Evolutionary conservation across 1,140 invertebrate genomes (phyloP).

Genomic region (Drosophila varians): DNA sequence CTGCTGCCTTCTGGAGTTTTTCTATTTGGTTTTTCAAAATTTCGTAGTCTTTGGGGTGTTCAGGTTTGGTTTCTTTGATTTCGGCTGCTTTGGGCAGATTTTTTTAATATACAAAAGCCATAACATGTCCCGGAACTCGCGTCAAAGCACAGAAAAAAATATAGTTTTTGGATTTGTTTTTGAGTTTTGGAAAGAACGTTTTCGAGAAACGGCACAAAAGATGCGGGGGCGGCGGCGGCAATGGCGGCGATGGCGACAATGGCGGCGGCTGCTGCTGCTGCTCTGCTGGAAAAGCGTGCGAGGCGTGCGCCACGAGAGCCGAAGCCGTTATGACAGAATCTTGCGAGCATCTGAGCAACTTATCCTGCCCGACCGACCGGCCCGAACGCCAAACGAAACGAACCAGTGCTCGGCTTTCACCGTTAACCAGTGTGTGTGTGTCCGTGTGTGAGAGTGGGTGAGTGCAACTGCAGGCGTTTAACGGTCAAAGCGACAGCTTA

Average conservation of each 20-base stretch:
- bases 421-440: not conserved
- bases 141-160: slow-evolving; percentile 23
- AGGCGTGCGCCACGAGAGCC: slow-evolving; percentile 78
- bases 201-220: slow-evolving; percentile 5
- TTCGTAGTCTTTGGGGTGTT: not conserved
- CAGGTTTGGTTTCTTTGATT: slow-evolving; percentile 1
- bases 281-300: slow-evolving; percentile 44
- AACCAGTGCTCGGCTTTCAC: slow-evolving; percentile 6
- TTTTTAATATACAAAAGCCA: not conserved
- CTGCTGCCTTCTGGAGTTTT: not conserved
- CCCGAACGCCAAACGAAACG: slow-evolving; percentile 8
- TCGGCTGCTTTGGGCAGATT: not conserved
- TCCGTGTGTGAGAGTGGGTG: not conserved
- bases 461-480: slow-evolving; percentile 66
- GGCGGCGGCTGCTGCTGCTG: slow-evolving; percentile 14
- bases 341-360: slow-evolving; percentile 73
- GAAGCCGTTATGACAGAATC: slow-evolving; percentile 82
- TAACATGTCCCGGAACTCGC: slow-evolving; percentile 1
- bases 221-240: not conserved
- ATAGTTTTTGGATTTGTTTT: no score
- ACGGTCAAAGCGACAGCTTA: slow-evolving; percentile 48
- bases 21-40: not conserved
- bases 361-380: slow-evolving; percentile 54
- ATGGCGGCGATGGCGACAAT: not conserved
- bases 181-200: not conserved